Percentiles rank a stretch among this genome's conserved stretches.
Conservation (phyloP, 2,888 invertebrate genomes). For the Tyria jacobaeae region DNA sequence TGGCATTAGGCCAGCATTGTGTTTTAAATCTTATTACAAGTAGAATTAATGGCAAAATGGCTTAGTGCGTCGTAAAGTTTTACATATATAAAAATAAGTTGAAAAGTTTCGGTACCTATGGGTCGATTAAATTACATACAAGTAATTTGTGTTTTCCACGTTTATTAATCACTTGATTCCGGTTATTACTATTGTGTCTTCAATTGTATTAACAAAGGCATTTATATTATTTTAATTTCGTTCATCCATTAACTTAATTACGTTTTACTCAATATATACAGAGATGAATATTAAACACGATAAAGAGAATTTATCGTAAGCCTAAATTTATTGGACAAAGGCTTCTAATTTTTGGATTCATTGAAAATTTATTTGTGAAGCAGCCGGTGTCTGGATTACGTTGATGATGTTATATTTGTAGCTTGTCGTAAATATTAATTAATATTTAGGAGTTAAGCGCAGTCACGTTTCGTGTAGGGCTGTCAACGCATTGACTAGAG, state of each 20-base stretch:
- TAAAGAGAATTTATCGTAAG: background rate
- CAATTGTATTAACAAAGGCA: background rate
- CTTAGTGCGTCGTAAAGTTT: too few species aligned
- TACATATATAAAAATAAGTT: too few species aligned
- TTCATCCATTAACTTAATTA: conserved; percentile 1
- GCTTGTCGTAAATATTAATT: conserved; percentile 41
- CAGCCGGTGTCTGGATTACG: conserved; percentile 24
- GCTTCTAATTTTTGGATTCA: conserved; percentile 12
- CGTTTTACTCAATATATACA: conserved; percentile 5
- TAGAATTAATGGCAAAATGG: too few species aligned
- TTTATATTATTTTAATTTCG: background rate
- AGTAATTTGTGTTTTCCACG: too few species aligned
- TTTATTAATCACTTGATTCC: background rate
- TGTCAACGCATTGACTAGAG: conserved; percentile 56
- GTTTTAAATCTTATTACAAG: too few species aligned
- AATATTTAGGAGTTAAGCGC: conserved; percentile 48
- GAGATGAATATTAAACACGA: conserved; percentile 5
- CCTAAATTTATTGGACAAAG: conserved; percentile 9
- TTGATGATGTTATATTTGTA: conserved; percentile 34
- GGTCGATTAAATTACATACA: too few species aligned
- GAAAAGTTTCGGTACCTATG: too few species aligned
- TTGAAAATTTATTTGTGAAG: conserved; percentile 12
- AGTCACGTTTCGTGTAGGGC: conserved; percentile 40
- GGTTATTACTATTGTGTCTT: background rate
- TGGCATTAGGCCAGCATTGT: too few species aligned